Evolutionary conservation across 2,113 vertebrate species (phyloP).

Genomic region (Pachycephala philippinensis): DNA sequence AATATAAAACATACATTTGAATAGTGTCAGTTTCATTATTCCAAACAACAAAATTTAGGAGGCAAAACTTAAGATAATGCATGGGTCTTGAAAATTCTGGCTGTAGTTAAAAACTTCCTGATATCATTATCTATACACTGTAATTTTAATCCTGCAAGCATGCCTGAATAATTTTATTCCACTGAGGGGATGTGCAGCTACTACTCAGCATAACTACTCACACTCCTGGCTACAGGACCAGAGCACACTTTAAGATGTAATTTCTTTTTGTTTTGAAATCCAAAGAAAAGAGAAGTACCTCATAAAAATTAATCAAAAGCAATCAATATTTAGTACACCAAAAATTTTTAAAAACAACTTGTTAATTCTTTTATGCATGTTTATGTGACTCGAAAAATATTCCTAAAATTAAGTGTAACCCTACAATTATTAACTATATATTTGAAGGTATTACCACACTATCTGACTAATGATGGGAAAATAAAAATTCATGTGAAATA

Average conservation of each 20-base stretch:
- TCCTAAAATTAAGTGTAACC: neutral
- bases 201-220: neutral
- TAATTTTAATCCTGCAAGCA: neutral
- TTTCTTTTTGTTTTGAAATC: neutral
- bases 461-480: neutral
- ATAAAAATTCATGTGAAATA: neutral
- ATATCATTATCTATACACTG: neutral
- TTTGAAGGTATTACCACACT: neutral
- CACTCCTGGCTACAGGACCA: neutral
- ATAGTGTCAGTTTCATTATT: neutral
- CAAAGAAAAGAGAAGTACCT: neutral
- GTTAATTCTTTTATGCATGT: neutral
- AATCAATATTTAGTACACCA: neutral
- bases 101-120: neutral
- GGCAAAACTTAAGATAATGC: neutral
- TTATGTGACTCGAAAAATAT: neutral
- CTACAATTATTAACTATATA: neutral
- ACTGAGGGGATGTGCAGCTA: neutral
- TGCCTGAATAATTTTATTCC: neutral
- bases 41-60: neutral
- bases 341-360: neutral
- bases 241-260: neutral
- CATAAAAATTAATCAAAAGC: neutral
- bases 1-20: neutral
- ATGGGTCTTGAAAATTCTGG: neutral